phyloP scores from a whole-genome alignment of 2,113 vertebrate genomes.

The Hippocampus guttulatus region DNA sequence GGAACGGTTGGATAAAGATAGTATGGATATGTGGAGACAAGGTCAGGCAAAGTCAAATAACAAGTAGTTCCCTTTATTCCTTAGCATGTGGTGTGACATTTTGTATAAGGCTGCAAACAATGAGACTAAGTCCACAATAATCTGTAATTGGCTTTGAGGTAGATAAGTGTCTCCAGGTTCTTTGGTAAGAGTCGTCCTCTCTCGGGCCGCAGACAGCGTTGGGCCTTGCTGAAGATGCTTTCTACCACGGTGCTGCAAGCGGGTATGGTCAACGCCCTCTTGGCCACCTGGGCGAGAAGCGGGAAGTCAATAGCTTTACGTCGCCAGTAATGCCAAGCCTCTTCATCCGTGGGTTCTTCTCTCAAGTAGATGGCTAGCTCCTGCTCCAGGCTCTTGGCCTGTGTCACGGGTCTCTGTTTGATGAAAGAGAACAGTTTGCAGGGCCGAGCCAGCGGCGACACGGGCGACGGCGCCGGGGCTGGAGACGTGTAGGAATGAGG shows the following conservation, averaged over 20 bases:
- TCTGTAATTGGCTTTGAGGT: slow-evolving; percentile 75
- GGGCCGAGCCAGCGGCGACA: slow-evolving; percentile 66
- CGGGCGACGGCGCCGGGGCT: slow-evolving; percentile 45
- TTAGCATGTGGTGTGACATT: slow-evolving; percentile 16
- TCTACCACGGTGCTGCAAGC: slow-evolving; percentile 69
- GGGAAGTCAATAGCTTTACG: slow-evolving; percentile 77
- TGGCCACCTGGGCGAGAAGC: slow-evolving; percentile 72
- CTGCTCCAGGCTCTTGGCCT: slow-evolving; percentile 76
- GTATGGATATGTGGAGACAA: slow-evolving; percentile 7
- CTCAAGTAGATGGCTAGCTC: slow-evolving; percentile 72
- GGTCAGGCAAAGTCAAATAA: slow-evolving; percentile 30
- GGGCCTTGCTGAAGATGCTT: slow-evolving; percentile 66
- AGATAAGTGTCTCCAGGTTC: slow-evolving; percentile 75
- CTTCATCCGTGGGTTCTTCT: slow-evolving; percentile 76
- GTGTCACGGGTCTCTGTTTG: slow-evolving; percentile 72
- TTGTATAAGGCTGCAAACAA: slow-evolving; percentile 16
- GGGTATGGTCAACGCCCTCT: slow-evolving; percentile 73
- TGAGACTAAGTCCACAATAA: slow-evolving; percentile 62
- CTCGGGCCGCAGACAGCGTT: slow-evolving; percentile 54
- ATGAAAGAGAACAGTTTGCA: slow-evolving; percentile 79
- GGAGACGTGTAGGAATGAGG: slow-evolving; percentile 58
- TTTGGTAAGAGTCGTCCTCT: slow-evolving; percentile 64
- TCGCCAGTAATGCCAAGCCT: slow-evolving; percentile 75
- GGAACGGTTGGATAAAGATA: slow-evolving; percentile 1
- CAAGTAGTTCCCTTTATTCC: slow-evolving; percentile 33